These are phyloP conservation scores for Stegodyphus dumicola DNA, from an alignment of 1,140 invertebrate genomes.

Conservation along the genomic window DNA sequence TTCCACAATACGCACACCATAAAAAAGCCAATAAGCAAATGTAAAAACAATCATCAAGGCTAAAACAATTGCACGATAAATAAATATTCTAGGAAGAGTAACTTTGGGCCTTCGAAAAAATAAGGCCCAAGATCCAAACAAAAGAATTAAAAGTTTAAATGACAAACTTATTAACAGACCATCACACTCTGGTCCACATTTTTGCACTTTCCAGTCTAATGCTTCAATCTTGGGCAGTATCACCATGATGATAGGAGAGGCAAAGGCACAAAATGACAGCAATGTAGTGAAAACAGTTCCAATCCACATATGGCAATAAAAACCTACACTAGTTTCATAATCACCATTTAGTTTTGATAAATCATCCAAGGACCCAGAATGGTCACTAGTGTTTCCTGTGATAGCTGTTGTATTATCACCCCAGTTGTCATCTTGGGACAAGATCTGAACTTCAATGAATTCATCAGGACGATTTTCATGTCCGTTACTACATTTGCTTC, in stretches of 20 bases:
- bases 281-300: conserved; percentile 81
- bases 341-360: conserved; percentile 69
- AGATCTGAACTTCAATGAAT: conserved; percentile 90
- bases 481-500: conserved; percentile 66
- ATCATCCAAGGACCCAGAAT: conserved; percentile 92
- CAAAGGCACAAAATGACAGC: conserved; percentile 83
- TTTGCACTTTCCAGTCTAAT: conserved; percentile 65
- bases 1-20: conserved; percentile 84
- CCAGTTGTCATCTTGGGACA: conserved; percentile 96
- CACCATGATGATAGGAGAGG: conserved; percentile 94
- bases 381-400: conserved; percentile 95
- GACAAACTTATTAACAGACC: conserved; percentile 90
- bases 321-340: conserved; percentile 69
- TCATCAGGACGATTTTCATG: conserved; percentile 71
- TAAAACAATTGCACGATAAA: conserved; percentile 88
- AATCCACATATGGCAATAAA: conserved; percentile 82
- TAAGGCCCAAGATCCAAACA: conserved; percentile 90
- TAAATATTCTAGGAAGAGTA: conserved; percentile 92
- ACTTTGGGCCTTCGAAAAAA: conserved; percentile 78
- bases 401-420: conserved; percentile 97
- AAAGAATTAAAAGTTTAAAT: conserved; percentile 91
- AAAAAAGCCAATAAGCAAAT: conserved; percentile 98
- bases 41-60: conserved; percentile 91
- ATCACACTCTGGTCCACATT: conserved; percentile 86
- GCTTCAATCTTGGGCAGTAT: conserved; percentile 86